Evolutionary conservation across 2,797 vertebrate species (phyloP).

Genomic region (Coreius guichenoti): DNA sequence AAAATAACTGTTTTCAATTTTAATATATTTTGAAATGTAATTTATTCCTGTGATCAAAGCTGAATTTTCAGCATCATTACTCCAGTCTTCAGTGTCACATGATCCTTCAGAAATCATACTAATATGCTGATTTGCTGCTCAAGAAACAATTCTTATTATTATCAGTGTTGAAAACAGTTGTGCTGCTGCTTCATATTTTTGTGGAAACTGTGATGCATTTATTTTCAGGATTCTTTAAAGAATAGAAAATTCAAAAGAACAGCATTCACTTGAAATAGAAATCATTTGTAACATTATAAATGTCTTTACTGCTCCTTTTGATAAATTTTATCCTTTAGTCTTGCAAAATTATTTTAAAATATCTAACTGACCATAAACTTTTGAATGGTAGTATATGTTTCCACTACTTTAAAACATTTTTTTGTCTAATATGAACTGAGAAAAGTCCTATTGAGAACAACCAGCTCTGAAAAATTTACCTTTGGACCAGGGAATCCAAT

Average conservation of each 20-base stretch:
- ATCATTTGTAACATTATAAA: not conserved
- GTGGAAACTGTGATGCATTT: not conserved
- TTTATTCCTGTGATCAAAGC: not conserved
- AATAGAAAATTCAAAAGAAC: not conserved
- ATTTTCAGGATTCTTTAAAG: not conserved
- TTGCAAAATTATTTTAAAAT: too few species aligned
- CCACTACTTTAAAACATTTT: not conserved
- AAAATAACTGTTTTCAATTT: not conserved
- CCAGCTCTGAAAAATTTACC: slow-evolving; percentile 60
- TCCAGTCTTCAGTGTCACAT: not conserved
- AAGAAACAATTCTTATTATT: too few species aligned
- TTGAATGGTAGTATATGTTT: not conserved
- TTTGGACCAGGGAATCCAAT: slow-evolving; percentile 79
- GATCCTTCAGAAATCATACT: not conserved
- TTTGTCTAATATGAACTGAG: not conserved
- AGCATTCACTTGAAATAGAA: not conserved
- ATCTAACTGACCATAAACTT: not conserved
- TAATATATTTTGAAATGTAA: not conserved
- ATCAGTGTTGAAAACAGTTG: too few species aligned
- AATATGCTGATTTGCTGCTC: not conserved
- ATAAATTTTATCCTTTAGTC: not conserved
- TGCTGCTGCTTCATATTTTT: not conserved
- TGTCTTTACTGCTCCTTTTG: not conserved
- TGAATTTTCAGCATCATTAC: not conserved
- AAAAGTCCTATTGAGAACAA: not conserved